Percentiles rank a stretch among this genome's conserved stretches.
phyloP scores from a whole-genome alignment of 2,113 vertebrate genomes.

The Euleptes europaea region DNA sequence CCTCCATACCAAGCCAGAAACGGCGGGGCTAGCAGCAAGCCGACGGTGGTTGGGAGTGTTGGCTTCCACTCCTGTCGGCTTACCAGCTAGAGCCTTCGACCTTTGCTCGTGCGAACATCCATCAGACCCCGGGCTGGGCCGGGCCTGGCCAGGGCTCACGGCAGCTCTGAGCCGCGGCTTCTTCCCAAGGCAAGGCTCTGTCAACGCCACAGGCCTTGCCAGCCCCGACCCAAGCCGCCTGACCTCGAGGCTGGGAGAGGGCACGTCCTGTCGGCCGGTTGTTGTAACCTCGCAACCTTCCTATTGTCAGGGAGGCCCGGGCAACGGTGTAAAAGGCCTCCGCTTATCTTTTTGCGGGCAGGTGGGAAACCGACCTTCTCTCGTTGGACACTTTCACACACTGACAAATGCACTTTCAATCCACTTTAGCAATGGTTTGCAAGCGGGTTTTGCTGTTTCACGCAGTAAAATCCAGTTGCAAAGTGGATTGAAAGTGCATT shows the following conservation, averaged over 20 bases:
- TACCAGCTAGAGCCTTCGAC: neutral
- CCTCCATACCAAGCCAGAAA: too few species aligned
- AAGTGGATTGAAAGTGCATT: too few species aligned
- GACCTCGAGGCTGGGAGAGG: conserved; percentile 75
- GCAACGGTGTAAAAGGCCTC: conserved; percentile 39
- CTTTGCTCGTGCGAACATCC: neutral
- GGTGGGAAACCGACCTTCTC: conserved; percentile 45
- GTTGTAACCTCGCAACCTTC: conserved; percentile 79
- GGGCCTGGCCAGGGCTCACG: neutral
- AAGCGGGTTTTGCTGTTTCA: too few species aligned
- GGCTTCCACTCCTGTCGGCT: neutral
- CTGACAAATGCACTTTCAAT: too few species aligned
- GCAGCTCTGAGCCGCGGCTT: conserved; percentile 8
- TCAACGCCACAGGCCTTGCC: conserved; percentile 65
- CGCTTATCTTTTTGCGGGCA: conserved; percentile 57
- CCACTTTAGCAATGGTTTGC: too few species aligned
- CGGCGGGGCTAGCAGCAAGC: too few species aligned
- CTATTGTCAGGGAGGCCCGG: conserved; percentile 56
- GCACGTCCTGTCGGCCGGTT: conserved; percentile 77
- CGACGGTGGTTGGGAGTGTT: neutral
- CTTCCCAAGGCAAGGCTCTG: conserved; percentile 70
- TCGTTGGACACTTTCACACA: too few species aligned
- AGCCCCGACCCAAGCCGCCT: conserved; percentile 56
- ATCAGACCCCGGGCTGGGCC: neutral
- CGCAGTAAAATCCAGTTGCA: too few species aligned